phyloP scores from a whole-genome alignment of 2,113 vertebrate species.

The Nanorana parkeri region DNA sequence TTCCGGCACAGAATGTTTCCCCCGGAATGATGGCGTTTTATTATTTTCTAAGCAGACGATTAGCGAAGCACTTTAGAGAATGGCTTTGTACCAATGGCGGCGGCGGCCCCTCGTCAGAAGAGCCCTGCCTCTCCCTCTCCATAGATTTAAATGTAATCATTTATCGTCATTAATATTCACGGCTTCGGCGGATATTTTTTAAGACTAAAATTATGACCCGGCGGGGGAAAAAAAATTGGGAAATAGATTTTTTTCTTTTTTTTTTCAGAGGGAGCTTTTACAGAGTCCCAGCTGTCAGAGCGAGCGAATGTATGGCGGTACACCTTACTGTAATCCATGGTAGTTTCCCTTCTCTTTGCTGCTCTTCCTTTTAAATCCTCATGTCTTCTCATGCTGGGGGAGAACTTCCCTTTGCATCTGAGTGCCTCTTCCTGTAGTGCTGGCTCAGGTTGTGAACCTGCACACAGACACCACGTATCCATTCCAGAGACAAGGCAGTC shows the following conservation, averaged over 20 bases:
- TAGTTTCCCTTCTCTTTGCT: too few relatives aligned
- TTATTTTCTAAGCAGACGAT: conserved; percentile 25
- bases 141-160: conserved; percentile 45
- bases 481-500: too few relatives aligned
- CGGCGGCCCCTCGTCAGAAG: neutral
- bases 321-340: too few relatives aligned
- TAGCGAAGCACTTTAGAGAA: conserved; percentile 17
- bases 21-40: conserved; percentile 27
- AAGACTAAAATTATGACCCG: conserved; percentile 54
- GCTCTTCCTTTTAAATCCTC: too few relatives aligned
- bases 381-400: too few relatives aligned
- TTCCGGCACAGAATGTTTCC: conserved; percentile 21
- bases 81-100: neutral
- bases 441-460: too few relatives aligned
- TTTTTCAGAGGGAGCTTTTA: conserved; percentile 62
- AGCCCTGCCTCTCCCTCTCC: neutral
- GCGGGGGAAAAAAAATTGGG: conserved; percentile 22
- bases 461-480: too few relatives aligned
- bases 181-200: conserved; percentile 37
- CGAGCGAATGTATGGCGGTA: conserved; percentile 59
- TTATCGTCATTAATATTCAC: conserved; percentile 49
- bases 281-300: conserved; percentile 65
- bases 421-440: too few relatives aligned
- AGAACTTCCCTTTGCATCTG: too few relatives aligned
- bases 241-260: conserved; percentile 63